These are phyloP conservation scores for Poliocrania exsul DNA, from an alignment of 2,797 vertebrate species.

Conservation along the genomic window DNA sequence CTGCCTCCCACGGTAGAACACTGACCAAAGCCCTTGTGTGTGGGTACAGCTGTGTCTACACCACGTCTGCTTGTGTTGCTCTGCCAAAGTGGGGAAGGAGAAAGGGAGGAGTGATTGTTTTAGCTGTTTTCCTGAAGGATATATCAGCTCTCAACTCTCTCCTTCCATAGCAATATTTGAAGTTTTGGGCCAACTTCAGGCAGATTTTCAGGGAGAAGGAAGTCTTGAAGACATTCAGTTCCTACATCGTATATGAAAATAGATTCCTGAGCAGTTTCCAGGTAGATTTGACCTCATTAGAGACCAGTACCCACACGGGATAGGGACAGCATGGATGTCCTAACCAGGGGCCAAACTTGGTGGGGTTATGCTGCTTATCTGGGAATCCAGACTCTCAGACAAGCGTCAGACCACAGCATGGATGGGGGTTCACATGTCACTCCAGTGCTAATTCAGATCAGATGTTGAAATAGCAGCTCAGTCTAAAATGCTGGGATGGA, in stretches of 20 bases:
- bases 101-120: slow-evolving; percentile 2
- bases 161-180: neutral
- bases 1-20: slow-evolving; percentile 33
- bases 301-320: neutral
- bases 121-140: slow-evolving; percentile 1
- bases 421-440: neutral
- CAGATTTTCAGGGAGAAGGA: neutral
- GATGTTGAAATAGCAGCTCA: neutral
- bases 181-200: neutral
- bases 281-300: neutral
- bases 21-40: slow-evolving; percentile 43
- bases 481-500: neutral
- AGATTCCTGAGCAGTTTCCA: neutral
- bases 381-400: neutral
- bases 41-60: slow-evolving; percentile 61
- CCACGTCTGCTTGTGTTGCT: slow-evolving; percentile 14
- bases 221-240: neutral
- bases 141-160: neutral
- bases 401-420: neutral
- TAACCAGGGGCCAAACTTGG: neutral
- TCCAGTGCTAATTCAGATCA: neutral
- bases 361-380: neutral
- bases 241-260: neutral
- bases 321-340: neutral
- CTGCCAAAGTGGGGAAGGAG: slow-evolving; percentile 14